Evolutionary conservation across 2,113 vertebrate species (phyloP), one percentile per base, ranked within the genome.

Genomic region (Erinaceus europaeus): DNA sequence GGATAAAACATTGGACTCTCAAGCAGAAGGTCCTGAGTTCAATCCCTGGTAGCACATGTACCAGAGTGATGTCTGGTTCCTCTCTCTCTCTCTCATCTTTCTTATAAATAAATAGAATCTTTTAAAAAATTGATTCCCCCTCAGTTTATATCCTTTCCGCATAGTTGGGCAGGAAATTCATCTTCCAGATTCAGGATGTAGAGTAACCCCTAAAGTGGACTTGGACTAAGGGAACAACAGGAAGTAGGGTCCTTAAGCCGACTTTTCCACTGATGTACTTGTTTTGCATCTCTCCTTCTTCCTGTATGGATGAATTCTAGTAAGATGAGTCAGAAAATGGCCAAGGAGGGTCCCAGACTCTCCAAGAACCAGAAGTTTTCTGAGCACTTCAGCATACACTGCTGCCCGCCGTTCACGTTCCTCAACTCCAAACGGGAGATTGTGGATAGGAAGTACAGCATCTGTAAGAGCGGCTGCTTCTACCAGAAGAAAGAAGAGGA

Each of bases 361-460:
- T 95, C 95, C 90, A 95, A 95, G 89, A 95, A 95, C 92, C 95
- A 95, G 78, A 91, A 42, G 92, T 89, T 94, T 9, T 92, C 95
- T 0, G 95, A 95, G 69, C 95, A 94, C 85, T 94, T 95, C 90
- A 93, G 64, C 82, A 95, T 95, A 15, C 95, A 32, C 8, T 95
- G 95, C 82, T 95, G 95, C 88, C 95, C 95, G 2, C 95, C 95
- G 0, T 95, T 95, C 90, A 95, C 95, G 59, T 95, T 95, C 88
- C 95, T 95, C 95, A 95, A 95, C 85, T 95, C 95, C 90, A 95
- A 94, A 25, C 92, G 92, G 0, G 95, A 95, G 92, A 92, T 94
- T 0, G 95, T 95, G 91, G 95, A 95, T 1, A 91, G 95, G 4
- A 95, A 94, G 1, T 95, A 95, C 85, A 95, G 95, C 92, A 64